Conservation (phyloP, 2,888 invertebrate genomes). For the Noctua janthina region DNA sequence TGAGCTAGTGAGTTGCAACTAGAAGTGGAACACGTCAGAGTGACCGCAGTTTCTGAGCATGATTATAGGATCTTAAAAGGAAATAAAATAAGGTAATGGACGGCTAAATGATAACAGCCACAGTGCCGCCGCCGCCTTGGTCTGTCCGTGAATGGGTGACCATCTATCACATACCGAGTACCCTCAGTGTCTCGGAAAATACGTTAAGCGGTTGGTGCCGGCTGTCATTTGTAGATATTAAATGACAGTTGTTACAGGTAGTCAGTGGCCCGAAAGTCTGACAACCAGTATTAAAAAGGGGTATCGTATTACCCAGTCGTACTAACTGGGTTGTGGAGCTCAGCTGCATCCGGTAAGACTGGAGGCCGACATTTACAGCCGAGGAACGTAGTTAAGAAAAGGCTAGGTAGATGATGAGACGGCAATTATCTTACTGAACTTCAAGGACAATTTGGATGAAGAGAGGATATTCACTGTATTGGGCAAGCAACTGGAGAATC, state of each 20-base stretch:
- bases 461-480: not conserved
- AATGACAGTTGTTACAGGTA: not conserved
- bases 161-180: not conserved
- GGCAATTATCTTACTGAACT: not conserved
- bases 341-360: not conserved
- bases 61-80: no score
- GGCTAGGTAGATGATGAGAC: not conserved
- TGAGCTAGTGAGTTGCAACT: not conserved
- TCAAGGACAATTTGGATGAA: not conserved
- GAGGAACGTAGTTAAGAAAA: not conserved
- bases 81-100: not conserved
- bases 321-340: not conserved
- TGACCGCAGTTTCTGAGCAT: not conserved
- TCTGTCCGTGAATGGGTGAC: not conserved
- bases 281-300: not conserved
- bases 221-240: not conserved
- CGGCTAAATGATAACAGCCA: not conserved
- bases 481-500: not conserved
- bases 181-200: not conserved
- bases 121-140: no score
- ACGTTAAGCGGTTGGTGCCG: not conserved
- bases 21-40: not conserved
- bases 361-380: not conserved
- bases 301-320: not conserved
- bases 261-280: not conserved